A percentile compares a stretch with the other conserved stretches of the same genome.
phyloP scores from a whole-genome alignment of 2,888 invertebrate genomes.

The Hemicrepidius hirtus region DNA sequence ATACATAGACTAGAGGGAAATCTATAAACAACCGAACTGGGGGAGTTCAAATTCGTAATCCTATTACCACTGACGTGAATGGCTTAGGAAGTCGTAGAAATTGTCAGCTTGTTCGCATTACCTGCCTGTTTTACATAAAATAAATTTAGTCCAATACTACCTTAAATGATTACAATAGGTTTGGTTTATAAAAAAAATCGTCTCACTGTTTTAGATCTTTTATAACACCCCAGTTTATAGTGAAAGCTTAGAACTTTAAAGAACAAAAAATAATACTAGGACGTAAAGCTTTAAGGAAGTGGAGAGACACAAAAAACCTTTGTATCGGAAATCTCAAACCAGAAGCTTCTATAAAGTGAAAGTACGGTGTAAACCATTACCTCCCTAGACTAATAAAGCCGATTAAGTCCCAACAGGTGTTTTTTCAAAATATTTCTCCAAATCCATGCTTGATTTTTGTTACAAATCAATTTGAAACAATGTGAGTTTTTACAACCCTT shows the following conservation, averaged over 20 bases:
- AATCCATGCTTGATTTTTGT: not conserved
- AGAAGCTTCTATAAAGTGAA: not conserved
- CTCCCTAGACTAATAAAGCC: not conserved
- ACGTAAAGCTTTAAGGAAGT: not conserved
- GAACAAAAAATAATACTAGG: constrained; percentile 15
- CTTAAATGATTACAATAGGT: not conserved
- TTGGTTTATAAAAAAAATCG: not conserved
- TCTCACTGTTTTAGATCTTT: not conserved
- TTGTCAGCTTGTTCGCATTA: constrained; percentile 43
- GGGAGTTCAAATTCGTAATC: constrained; percentile 50
- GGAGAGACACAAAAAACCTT: constrained; percentile 1
- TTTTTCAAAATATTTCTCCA: too few relatives aligned
- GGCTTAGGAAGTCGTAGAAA: constrained; percentile 54
- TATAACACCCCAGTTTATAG: not conserved
- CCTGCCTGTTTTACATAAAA: constrained; percentile 47
- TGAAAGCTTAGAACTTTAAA: not conserved
- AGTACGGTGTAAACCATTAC: not conserved
- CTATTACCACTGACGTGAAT: constrained; percentile 48
- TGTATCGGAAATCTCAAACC: not conserved
- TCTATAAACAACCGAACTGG: constrained; percentile 50
- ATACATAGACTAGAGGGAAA: constrained; percentile 42
- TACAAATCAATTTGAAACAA: not conserved
- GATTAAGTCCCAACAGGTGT: not conserved
- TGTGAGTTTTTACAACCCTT: too few relatives aligned
- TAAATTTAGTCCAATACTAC: constrained; percentile 26